These are phyloP conservation scores for Picus viridis DNA, from an alignment of 2,797 vertebrate species.

Conservation along the genomic window DNA sequence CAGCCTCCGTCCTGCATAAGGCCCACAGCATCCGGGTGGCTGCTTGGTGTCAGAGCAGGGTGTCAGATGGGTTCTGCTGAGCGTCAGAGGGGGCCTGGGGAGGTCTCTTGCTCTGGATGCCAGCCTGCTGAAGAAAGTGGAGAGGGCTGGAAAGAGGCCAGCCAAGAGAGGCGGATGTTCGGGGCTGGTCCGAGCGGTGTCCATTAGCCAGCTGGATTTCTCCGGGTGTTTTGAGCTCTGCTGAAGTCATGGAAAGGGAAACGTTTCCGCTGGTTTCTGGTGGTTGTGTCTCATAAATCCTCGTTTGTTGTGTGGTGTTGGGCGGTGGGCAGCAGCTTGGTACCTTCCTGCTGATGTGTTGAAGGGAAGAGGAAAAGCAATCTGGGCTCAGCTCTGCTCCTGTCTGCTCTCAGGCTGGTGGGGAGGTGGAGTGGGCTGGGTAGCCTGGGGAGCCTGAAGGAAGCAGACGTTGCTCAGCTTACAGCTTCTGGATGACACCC, in stretches of 20 bases:
- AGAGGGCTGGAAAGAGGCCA: constrained; percentile 49
- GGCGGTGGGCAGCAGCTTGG: background rate
- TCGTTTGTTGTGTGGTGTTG: background rate
- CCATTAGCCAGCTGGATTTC: background rate
- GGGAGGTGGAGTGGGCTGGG: background rate
- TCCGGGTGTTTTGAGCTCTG: background rate
- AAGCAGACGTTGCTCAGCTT: background rate
- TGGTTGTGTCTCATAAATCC: background rate
- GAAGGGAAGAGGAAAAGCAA: background rate
- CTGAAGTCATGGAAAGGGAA: background rate
- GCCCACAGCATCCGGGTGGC: background rate
- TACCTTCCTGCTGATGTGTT: background rate
- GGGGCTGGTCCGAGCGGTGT: background rate
- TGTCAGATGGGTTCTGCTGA: constrained; percentile 44
- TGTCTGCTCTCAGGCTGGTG: background rate
- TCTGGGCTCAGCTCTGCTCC: background rate
- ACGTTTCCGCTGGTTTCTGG: background rate
- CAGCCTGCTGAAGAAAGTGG: constrained; percentile 9
- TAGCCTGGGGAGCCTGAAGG: background rate
- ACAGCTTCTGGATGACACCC: background rate
- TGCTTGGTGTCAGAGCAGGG: background rate
- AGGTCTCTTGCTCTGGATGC: constrained; percentile 14
- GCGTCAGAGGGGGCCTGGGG: background rate
- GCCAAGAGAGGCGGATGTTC: background rate
- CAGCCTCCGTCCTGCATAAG: background rate